Conservation (phyloP, 2,888 invertebrate genomes). For the Phaedon cochleariae region DNA sequence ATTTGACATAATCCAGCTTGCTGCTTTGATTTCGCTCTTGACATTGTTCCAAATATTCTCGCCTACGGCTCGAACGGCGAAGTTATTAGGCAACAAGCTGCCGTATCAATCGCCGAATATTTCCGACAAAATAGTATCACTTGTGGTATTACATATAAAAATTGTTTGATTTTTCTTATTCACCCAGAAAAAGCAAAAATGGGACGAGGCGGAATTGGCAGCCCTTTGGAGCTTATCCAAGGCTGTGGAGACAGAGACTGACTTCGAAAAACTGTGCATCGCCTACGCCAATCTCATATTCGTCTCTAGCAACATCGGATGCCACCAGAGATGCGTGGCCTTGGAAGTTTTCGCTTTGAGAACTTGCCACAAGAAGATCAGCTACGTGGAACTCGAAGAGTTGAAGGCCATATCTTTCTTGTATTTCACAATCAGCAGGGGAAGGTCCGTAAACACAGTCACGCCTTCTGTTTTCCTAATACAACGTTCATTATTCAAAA, state of each 20-base stretch:
- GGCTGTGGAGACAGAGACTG: conserved; percentile 64
- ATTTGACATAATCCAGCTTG: too few species aligned
- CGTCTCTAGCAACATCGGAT: conserved; percentile 55
- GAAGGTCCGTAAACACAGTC: conserved; percentile 51
- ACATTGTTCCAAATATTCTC: too few species aligned
- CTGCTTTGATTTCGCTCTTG: too few species aligned
- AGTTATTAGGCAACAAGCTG: too few species aligned
- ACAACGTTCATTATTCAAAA: too few species aligned
- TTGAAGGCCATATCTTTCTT: conserved; percentile 61
- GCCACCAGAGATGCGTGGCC: conserved; percentile 46
- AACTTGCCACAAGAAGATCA: conserved; percentile 58
- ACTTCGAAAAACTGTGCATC: conserved; percentile 66
- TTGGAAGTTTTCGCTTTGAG: conserved; percentile 61
- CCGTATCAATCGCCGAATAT: too few species aligned
- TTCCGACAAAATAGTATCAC: too few species aligned
- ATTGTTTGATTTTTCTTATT: too few species aligned
- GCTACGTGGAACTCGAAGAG: conserved; percentile 61
- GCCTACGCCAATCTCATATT: conserved; percentile 66
- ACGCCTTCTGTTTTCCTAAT: not conserved
- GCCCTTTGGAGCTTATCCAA: conserved; percentile 68
- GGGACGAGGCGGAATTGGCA: conserved; percentile 65
- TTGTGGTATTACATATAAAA: too few species aligned
- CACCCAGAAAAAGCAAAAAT: conserved; percentile 52
- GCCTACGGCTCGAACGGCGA: too few species aligned
- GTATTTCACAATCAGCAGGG: conserved; percentile 61